phyloP scores from a whole-genome alignment of 2,888 invertebrate genomes.

The Cephus rjabovi region DNA sequence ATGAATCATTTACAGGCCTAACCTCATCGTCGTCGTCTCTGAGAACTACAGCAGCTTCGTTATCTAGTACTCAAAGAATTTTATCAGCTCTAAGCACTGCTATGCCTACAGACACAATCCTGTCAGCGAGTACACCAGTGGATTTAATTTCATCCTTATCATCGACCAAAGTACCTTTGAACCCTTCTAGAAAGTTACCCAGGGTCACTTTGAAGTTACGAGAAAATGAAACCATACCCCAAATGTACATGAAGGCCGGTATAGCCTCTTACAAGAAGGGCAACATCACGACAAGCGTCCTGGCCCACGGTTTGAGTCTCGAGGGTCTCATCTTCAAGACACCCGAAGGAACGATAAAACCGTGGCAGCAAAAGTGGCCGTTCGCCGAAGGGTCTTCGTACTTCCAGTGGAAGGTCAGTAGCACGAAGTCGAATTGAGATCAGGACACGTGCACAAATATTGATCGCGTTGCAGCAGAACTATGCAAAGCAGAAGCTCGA shows the following conservation, averaged over 20 bases:
- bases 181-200: constrained; percentile 39
- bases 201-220: constrained; percentile 49
- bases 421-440: constrained; percentile 6
- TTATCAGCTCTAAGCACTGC: background rate
- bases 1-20: background rate
- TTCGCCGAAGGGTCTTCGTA: constrained; percentile 76
- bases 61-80: background rate
- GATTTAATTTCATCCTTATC: background rate
- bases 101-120: background rate
- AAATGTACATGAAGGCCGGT: constrained; percentile 56
- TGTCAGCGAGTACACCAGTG: background rate
- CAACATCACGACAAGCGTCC: constrained; percentile 56
- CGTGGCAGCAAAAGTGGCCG: constrained; percentile 76
- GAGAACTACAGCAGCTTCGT: background rate
- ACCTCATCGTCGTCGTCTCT: background rate
- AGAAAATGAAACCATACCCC: constrained; percentile 55
- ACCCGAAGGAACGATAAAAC: constrained; percentile 60
- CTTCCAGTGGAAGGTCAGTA: constrained; percentile 74
- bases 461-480: constrained; percentile 45
- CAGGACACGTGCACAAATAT: constrained; percentile 33
- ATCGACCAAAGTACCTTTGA: constrained; percentile 3
- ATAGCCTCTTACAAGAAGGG: constrained; percentile 58
- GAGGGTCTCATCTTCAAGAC: constrained; percentile 56
- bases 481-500: constrained; percentile 35
- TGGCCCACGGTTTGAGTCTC: constrained; percentile 53